Evolutionary conservation across 2,113 vertebrate species (phyloP).

Genomic region (Delphinus delphis): DNA sequence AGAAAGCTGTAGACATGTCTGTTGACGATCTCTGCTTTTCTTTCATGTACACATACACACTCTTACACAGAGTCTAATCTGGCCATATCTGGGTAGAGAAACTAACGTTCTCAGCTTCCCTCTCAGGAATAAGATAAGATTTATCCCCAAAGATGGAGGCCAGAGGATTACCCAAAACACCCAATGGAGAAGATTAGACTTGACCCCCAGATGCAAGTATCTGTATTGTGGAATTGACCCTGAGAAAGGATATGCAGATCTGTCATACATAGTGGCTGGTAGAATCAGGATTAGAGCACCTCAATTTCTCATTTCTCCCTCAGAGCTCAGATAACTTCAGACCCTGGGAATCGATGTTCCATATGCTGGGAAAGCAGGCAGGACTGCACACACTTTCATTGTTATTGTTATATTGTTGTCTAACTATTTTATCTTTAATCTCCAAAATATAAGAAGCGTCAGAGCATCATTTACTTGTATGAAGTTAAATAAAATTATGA

Average conservation of each 20-base stretch:
- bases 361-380: not conserved
- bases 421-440: constrained; percentile 46
- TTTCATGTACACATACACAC: not conserved
- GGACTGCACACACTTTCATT: not conserved
- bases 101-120: not conserved
- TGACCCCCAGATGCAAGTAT: not conserved
- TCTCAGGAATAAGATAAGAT: constrained; percentile 56
- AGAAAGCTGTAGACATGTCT: not conserved
- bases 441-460: not conserved
- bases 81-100: not conserved
- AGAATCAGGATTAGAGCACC: constrained; percentile 37
- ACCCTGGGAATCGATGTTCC: not conserved
- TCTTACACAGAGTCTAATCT: not conserved
- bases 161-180: constrained; percentile 61
- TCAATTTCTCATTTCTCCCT: constrained; percentile 53
- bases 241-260: constrained; percentile 47
- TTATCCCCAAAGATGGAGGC: constrained; percentile 49
- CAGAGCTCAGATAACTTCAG: constrained; percentile 26
- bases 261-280: not conserved
- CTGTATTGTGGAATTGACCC: constrained; percentile 39
- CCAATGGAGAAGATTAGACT: constrained; percentile 58
- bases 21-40: not conserved
- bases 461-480: not conserved
- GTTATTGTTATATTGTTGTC: not conserved
- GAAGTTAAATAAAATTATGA: constrained; percentile 34